Evolutionary conservation across 2,888 invertebrate genomes (phyloP), one percentile per base, ranked within the genome.

Genomic region (Mesopsocus fuscifrons): DNA sequence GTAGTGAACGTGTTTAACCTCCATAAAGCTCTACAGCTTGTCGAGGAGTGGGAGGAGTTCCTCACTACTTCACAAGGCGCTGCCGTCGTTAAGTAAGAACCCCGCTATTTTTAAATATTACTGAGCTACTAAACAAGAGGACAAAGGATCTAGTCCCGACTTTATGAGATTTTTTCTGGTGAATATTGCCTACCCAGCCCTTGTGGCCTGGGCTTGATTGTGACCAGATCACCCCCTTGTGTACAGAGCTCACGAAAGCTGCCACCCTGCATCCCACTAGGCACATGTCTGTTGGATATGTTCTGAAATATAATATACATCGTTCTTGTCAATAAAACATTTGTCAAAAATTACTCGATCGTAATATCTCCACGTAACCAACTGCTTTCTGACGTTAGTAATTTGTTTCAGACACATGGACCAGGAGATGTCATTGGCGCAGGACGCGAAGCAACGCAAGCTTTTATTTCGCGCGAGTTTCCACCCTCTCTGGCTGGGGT

Each of bases 1-100:
- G 61, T 69, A 30, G 74, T 67, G 48, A 60, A 65, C 34, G 68
- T 72, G 3, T 66, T 66, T 52, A 84, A 83, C 60, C 60, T 84
- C 46, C 53, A 62, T 17, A 64, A 65, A 1, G 78, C 81, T 0
- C 35, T 78, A 17, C 61, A 72, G 2, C 59, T 83, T 41, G 56
- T 76, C 1, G 52, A 56, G 0, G 57, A 66, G 18, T 84, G 82
- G 82, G 74, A 77, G 57, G 55, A 58, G 0, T 63, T 77, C 11
- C 54, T 62, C 1, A 58, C 70, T 51, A 66, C 64, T 1, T 60
- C 63, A 0, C 71, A 72, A 48, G 72, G 74, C 45, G 55, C 57
- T 23, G 53, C 61, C 46, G 65, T 72, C 59, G 66, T 72, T 53
- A 50, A 63, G 68, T 74, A 52, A 66, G 68, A 65, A 41, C 42